Conservation (phyloP, 2,888 invertebrate species). For the Apamea crenata region DNA sequence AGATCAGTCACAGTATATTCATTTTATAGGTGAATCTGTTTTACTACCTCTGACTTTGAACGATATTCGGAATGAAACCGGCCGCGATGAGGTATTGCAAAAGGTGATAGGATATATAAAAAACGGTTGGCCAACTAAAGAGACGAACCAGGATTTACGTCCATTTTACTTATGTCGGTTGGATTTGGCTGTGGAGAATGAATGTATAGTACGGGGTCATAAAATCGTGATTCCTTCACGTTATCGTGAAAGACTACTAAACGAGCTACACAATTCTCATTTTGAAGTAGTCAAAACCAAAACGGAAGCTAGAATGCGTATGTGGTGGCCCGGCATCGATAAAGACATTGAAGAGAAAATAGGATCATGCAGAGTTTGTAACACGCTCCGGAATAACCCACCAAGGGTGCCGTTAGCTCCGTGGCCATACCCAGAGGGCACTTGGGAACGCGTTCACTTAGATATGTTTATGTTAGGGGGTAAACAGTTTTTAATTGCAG, state of each 20-base stretch:
- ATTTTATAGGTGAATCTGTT: too few species aligned
- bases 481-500: not conserved
- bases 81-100: not conserved
- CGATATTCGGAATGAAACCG: not conserved
- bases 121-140: not conserved
- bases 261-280: not conserved
- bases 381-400: not conserved
- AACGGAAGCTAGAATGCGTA: not conserved
- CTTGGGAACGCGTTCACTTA: not conserved
- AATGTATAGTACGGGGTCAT: not conserved
- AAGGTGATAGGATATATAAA: not conserved
- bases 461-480: not conserved
- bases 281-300: not conserved
- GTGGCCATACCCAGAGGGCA: not conserved
- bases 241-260: not conserved
- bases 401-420: not conserved
- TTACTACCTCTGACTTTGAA: not conserved
- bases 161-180: not conserved
- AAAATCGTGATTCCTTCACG: not conserved
- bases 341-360: not conserved
- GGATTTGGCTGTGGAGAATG: not conserved
- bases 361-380: not conserved
- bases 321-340: not conserved
- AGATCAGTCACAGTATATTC: too few species aligned
- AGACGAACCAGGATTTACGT: not conserved